These are phyloP conservation scores for Panopea generosa DNA, from an alignment of 2,888 invertebrate genomes.

Conservation along the genomic window DNA sequence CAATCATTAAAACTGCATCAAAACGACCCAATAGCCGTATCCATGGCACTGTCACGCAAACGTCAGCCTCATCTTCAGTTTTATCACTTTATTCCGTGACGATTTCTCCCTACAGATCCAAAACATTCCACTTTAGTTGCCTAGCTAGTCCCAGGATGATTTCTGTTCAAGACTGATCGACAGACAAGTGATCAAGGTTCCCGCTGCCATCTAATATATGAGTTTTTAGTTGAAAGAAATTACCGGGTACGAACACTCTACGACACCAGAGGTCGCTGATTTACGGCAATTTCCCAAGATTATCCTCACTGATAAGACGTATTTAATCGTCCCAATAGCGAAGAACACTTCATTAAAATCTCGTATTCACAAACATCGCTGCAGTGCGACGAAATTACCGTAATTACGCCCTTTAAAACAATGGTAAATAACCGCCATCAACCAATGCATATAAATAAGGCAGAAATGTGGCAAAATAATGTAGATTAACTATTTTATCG, in stretches of 20 bases:
- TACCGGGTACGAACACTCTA: conserved; percentile 27
- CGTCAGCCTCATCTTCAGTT: neutral
- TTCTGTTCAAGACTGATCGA: neutral
- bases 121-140: no score
- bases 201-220: conserved; percentile 2
- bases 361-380: conserved; percentile 12
- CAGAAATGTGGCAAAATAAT: neutral
- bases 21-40: no score
- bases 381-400: conserved; percentile 34
- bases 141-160: no score
- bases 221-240: conserved; percentile 33
- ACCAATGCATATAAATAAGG: neutral
- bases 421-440: conserved; percentile 39
- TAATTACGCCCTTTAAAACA: conserved; percentile 64
- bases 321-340: neutral
- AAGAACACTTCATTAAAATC: conserved; percentile 4
- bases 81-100: conserved; percentile 7
- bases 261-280: conserved; percentile 23
- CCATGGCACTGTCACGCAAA: neutral
- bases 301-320: conserved; percentile 24
- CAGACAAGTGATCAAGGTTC: conserved; percentile 9
- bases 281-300: conserved; percentile 41
- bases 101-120: no score
- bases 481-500: neutral
- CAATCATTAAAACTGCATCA: no score